phyloP scores from a whole-genome alignment of 35 echinoderm and acorn worm genomes.

The Ophiothrix spiculata region DNA sequence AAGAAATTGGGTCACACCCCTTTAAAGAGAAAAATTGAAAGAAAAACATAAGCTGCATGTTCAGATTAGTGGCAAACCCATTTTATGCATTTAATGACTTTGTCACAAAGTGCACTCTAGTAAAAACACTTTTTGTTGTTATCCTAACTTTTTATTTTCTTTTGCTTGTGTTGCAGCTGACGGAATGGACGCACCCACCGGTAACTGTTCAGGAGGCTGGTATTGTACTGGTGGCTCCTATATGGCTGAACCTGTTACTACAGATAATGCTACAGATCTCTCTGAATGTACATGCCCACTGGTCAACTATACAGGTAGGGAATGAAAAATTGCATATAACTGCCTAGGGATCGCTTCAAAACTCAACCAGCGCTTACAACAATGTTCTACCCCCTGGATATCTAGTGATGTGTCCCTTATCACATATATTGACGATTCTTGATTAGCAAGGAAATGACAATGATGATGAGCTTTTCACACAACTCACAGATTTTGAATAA shows the following conservation, averaged over 20 bases:
- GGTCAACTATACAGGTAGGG: slow-evolving; percentile 83
- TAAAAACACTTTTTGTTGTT: too few relatives aligned
- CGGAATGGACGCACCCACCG: slow-evolving; percentile 59
- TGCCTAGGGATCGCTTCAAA: not conserved
- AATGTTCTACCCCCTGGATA: not conserved
- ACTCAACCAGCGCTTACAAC: not conserved
- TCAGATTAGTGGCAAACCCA: too few relatives aligned
- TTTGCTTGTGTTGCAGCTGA: slow-evolving; percentile 51
- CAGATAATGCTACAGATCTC: slow-evolving; percentile 74
- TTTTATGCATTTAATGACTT: too few relatives aligned
- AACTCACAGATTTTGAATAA: too few relatives aligned
- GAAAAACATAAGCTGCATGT: too few relatives aligned
- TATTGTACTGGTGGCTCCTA: slow-evolving; percentile 97
- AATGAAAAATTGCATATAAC: too few relatives aligned
- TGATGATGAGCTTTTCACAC: too few relatives aligned
- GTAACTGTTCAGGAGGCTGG: slow-evolving; percentile 88
- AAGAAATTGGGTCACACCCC: too few relatives aligned
- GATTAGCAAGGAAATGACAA: not conserved
- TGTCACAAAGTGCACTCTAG: too few relatives aligned
- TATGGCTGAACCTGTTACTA: slow-evolving; percentile 55
- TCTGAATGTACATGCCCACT: slow-evolving; percentile 89
- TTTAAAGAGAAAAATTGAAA: too few relatives aligned
- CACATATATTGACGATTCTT: not conserved
- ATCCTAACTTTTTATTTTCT: too few relatives aligned
- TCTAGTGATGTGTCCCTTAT: not conserved